Evolutionary conservation across 2,888 invertebrate species (phyloP), one percentile per base, ranked within the genome.

Genomic region (Sepioteuthis lessoniana): DNA sequence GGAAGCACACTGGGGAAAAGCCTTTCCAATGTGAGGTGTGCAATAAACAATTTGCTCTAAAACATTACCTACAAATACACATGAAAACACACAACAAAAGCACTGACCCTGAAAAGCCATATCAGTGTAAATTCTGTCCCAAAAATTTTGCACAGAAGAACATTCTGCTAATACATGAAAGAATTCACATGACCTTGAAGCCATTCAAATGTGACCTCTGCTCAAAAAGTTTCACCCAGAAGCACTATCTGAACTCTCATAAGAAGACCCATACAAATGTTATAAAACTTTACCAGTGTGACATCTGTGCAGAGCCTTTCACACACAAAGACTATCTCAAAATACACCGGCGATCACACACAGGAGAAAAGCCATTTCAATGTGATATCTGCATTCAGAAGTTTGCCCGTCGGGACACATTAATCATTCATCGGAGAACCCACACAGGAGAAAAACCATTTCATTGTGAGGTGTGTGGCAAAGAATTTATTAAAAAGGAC

Each of bases 371-470:
- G 31, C 92, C 92, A 25, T 92, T 47, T 92, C 92, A 92, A 47
- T 92, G 92, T 92, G 92, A 92, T 38, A 46, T 92, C 31, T 92
- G 92, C 47, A 92, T 92, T 47, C 92, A 92, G 46, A 92, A 92
- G 42, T 92, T 92, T 92, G 46, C 92, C n/a, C 92, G 92, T 92
- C 31, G 47, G 13, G 92, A 92, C 28, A 92, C 92, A 7, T n/a
- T 92, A 31, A 47, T 92, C 16, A 92, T 92, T 42, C 92, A 92
- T 42, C 92, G 92, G 19, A 42, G 92, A 28, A 92, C 92, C 16
- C 92, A 92, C 46, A 92, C 92, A 28, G 92, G 92, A n/a, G 92
- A 92, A 31, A 92, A 92, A 92, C 92, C 92, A 31, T 92, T 92
- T n/a, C 92, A 31, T 10, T 92, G 92, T 31, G 92, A 92, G 19